Percentiles rank a stretch among this genome's conserved stretches.
phyloP scores from a whole-genome alignment of 2,113 vertebrate species.

The Corapipo altera region DNA sequence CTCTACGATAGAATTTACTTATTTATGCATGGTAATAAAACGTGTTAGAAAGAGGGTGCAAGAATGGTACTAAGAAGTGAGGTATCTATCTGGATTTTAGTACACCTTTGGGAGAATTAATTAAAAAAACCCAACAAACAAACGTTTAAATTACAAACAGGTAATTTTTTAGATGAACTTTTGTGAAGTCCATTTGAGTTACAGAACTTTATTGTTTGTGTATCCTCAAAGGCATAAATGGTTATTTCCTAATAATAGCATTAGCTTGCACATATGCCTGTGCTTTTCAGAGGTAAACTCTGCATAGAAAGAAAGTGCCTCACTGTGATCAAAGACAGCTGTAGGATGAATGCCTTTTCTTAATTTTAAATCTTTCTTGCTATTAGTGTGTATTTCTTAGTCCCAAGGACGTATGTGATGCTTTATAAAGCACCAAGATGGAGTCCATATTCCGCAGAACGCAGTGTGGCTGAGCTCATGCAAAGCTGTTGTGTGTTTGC shows the following conservation, averaged over 20 bases:
- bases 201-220: background rate
- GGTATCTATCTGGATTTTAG: background rate
- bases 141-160: background rate
- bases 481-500: fast-evolving
- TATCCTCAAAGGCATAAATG: background rate
- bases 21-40: background rate
- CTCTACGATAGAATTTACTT: background rate
- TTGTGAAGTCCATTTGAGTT: background rate
- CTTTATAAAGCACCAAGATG: background rate
- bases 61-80: background rate
- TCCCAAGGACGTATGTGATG: background rate
- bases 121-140: background rate
- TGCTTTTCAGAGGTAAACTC: background rate
- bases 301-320: background rate
- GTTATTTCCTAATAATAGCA: background rate
- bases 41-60: background rate
- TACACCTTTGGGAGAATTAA: background rate
- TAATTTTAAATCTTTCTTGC: background rate
- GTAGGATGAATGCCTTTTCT: background rate
- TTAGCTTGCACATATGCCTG: background rate
- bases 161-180: background rate
- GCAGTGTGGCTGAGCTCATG: fast-evolving
- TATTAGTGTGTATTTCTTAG: background rate
- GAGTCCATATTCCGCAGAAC: fast-evolving
- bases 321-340: background rate